Conservation (phyloP, 1,140 invertebrate species). For the Agrilus planipennis region DNA sequence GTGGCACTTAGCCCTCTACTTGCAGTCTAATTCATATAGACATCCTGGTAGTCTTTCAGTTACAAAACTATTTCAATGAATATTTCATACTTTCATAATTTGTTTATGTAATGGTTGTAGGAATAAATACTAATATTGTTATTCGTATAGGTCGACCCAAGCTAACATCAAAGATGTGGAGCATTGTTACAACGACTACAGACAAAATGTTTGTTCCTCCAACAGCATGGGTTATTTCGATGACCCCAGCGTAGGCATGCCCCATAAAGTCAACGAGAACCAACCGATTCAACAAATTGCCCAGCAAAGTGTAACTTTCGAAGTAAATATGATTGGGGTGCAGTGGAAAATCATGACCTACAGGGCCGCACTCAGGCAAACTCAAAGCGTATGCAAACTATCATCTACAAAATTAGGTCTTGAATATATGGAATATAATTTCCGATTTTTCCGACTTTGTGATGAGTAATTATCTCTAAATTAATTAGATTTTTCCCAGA, state of each 20-base stretch:
- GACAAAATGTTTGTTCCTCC: slow-evolving; percentile 21
- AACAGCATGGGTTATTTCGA: slow-evolving; percentile 13
- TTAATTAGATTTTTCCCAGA: not conserved
- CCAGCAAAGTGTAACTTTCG: slow-evolving; percentile 24
- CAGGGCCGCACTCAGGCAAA: slow-evolving; percentile 20
- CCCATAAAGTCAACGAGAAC: slow-evolving; percentile 27
- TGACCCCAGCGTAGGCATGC: slow-evolving; percentile 16
- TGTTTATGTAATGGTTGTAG: too few relatives aligned
- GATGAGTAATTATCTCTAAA: slow-evolving; percentile 34
- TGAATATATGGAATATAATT: slow-evolving; percentile 47
- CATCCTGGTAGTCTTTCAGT: too few relatives aligned
- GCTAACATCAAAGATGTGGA: slow-evolving; percentile 25
- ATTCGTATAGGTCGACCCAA: slow-evolving; percentile 24
- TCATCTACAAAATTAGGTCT: slow-evolving; percentile 33
- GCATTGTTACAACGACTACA: slow-evolving; percentile 25
- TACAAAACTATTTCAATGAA: too few relatives aligned
- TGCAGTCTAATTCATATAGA: too few relatives aligned
- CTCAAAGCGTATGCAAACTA: slow-evolving; percentile 41
- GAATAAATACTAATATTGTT: too few relatives aligned
- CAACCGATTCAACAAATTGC: slow-evolving; percentile 19
- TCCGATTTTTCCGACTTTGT: slow-evolving; percentile 46
- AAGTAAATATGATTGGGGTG: slow-evolving; percentile 28
- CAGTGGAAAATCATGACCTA: slow-evolving; percentile 31
- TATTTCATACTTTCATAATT: too few relatives aligned
- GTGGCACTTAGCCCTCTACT: too few relatives aligned